Percentiles rank a stretch among this genome's conserved stretches.
phyloP scores from a whole-genome alignment of 2,113 vertebrate genomes.

The Amphilophus citrinellus region DNA sequence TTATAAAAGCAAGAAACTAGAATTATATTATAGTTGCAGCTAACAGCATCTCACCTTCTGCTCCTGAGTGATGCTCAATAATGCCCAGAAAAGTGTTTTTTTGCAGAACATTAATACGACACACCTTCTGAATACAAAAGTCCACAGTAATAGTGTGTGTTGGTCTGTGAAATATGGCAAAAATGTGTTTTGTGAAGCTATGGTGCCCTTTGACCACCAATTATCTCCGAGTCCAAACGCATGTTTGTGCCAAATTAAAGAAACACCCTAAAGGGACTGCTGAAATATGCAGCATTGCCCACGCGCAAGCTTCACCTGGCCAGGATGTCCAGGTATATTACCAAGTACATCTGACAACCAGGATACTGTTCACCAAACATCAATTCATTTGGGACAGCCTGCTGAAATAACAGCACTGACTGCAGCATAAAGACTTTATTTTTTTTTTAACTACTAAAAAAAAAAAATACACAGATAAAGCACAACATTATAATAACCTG shows the following conservation, averaged over 20 bases:
- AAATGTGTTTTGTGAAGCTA: background rate
- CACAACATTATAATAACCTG: too few species aligned
- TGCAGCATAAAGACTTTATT: background rate
- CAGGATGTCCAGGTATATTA: background rate
- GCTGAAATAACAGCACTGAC: background rate
- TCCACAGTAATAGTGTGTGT: too few species aligned
- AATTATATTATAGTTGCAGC: background rate
- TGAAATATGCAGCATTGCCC: background rate
- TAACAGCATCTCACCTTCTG: background rate
- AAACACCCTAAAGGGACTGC: background rate
- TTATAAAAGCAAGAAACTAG: background rate
- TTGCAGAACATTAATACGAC: background rate
- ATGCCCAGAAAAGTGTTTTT: background rate
- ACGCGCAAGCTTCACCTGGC: background rate
- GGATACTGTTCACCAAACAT: background rate
- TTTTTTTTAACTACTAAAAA: background rate
- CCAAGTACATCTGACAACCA: background rate
- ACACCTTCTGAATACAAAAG: background rate
- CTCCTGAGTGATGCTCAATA: background rate
- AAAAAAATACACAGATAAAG: too few species aligned
- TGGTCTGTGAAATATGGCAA: background rate
- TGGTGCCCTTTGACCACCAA: background rate
- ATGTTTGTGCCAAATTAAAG: conserved; percentile 5
- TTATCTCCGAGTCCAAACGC: background rate
- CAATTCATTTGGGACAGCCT: background rate